Base-by-base conservation (phyloP, 2,113 vertebrate species). In the Stictonetta naevosa region DNA sequence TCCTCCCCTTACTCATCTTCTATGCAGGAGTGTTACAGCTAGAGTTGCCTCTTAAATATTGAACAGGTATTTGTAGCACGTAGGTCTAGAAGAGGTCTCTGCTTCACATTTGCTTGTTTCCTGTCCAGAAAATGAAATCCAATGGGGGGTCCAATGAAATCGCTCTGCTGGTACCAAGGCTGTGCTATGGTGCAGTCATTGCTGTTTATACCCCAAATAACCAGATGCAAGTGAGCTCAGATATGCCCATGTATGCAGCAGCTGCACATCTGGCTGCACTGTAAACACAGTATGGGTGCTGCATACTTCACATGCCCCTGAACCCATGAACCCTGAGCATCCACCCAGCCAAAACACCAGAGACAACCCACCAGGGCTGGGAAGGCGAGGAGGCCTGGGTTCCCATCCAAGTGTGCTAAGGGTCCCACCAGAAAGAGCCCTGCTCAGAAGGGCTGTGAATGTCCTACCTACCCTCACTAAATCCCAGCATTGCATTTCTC, bases 11-110 rank as follows among this genome's bases (percentile, higher is more conserved):
- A 44, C 88, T 88, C 92, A 92, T 95, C 80, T 69, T 78, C 83
- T 77, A 91, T 92, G 91, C 86, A 82, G 64, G 26, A 94, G 77
- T 1, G 0, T 56, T 82, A 63, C 84, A 92, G 78, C 23, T 85
- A 94, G 77, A 87, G 86, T 87, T 92, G 74, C 86, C 81, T 88
- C 52, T 62, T 96, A 79, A 97, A 95, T 96, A 96, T 87, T 95
- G 84, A 89, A 89, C 82, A 89, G 44, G 66, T 16, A 59, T 69
- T 92, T 75, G 73, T 16, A 76, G 73, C 29, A 68, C 3, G 1
- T 16, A 56, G 64, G 46, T 52, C 86, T 84, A 21, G 22, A 82
- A 68, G 29, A 73, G 44, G 50, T 56, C 88, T 90, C 68, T 83
- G n/a, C 76, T 83, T 83, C 88, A 71, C 2, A 1, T 63, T 88